These are phyloP conservation scores for Pseudonaja textilis DNA, from an alignment of 2,113 vertebrate genomes.

Conservation along the genomic window DNA sequence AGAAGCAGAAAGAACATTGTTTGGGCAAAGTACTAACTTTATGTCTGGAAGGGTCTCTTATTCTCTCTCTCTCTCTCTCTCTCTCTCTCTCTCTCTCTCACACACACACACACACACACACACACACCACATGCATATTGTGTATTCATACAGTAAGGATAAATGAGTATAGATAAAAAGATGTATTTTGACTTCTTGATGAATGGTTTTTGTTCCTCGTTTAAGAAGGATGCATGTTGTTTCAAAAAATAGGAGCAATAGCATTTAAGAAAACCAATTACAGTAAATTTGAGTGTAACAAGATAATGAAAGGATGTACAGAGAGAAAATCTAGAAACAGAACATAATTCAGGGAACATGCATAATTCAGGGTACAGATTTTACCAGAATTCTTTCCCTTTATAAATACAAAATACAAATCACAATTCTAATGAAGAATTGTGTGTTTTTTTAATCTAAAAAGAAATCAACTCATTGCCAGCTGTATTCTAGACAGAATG, in stretches of 20 bases:
- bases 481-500: background rate
- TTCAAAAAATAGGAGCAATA: background rate
- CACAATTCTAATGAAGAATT: background rate
- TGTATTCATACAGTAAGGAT: background rate
- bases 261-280: background rate
- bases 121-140: background rate
- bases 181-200: background rate
- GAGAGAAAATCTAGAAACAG: background rate
- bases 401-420: background rate
- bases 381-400: background rate
- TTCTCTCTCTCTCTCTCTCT: background rate
- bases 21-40: background rate
- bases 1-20: background rate
- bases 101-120: background rate
- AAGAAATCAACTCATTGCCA: background rate
- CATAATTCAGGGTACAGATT: background rate
- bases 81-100: no score
- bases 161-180: background rate
- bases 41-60: background rate
- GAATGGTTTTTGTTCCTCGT: background rate
- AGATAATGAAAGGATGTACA: background rate
- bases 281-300: background rate
- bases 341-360: background rate
- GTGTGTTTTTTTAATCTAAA: background rate
- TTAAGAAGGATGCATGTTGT: background rate